Base-by-base conservation (phyloP, 2,797 vertebrate species). In the Pyrrhura leucotis region DNA sequence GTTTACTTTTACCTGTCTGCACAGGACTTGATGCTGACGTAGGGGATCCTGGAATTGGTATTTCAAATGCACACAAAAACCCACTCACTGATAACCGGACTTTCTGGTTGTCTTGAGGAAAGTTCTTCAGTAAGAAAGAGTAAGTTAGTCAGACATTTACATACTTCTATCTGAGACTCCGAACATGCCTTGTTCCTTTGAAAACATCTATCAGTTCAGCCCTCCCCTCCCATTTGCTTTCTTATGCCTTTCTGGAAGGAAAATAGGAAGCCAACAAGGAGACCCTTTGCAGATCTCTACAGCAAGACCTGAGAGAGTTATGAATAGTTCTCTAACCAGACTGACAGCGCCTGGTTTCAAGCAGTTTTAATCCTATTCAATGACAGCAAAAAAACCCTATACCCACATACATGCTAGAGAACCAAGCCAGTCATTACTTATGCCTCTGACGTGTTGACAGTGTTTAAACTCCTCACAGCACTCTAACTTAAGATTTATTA, bases 91-190 rank as follows among this genome's bases (percentile, higher is more conserved):
- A 99, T 47, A 99, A 98, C 58, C 99, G 98, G 4, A 99, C 99
- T 96, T 99, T 99, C 98, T 99, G 99, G 98, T 99, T 99, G 97
- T 99, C 99, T 95, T 99, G 99, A 79, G 99, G 99, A 91, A 99
- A 99, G 96, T 99, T 99, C 99, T 99, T 74, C 20, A 68, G 63
- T 56, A 56, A 54, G 79, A 48, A 95, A 79, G 53, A 25, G 12
- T 89, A 50, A 40, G 45, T 72, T 29, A 23, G 7, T 61, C 53
- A 94, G 88, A 45, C 15, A 10, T 2, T 3, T 8, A 45, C 3
- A 2, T 3, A 21, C 16, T 53, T 59, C 26, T 1, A 31, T 1
- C 59, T 74, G 59, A 4, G 14, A 78, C 31, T 16, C 45, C 1
- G 2, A 87, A 51, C 1, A 3, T 0, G 1, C 10, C 37, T 31